Evolutionary conservation across 2,797 vertebrate genomes (phyloP).

Genomic region (Phaenicophaeus curvirostris): DNA sequence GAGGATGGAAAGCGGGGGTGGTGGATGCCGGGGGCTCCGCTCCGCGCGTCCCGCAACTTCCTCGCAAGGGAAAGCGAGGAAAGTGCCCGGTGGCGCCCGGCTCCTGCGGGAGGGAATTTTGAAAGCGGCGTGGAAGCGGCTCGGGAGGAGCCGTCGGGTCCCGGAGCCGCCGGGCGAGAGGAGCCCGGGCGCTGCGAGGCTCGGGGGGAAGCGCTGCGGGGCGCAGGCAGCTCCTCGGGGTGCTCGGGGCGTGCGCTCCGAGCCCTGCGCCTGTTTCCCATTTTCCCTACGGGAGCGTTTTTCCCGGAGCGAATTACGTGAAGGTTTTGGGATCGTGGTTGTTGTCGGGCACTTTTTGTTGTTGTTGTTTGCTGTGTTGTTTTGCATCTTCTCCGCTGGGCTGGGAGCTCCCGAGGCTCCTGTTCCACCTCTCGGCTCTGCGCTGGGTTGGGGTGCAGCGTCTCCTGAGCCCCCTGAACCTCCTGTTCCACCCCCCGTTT

Average conservation of each 20-base stretch:
- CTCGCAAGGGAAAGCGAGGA: neutral
- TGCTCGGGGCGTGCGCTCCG: neutral
- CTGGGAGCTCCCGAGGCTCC: neutral
- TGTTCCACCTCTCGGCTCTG: neutral
- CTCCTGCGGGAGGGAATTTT: conserved; percentile 66
- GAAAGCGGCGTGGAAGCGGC: conserved; percentile 49
- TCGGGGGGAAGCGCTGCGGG: neutral
- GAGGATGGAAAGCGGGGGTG: neutral
- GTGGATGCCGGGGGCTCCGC: neutral
- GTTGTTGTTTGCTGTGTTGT: neutral
- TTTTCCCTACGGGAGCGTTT: neutral
- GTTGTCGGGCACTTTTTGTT: conserved; percentile 15
- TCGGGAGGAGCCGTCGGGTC: neutral
- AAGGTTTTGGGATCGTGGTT: neutral
- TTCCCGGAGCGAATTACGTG: neutral
- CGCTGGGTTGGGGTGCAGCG: too few relatives aligned
- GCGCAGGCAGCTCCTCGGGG: neutral
- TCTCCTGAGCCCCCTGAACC: too few relatives aligned
- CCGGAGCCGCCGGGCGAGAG: neutral
- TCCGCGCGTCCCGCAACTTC: neutral
- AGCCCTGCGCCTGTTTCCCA: neutral
- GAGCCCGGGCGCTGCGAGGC: neutral
- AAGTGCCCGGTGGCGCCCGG: neutral
- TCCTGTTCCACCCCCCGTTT: too few relatives aligned
- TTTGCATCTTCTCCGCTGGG: neutral